A percentile compares a stretch with the other conserved stretches of the same genome.
Conservation (phyloP, 2,113 vertebrate species). For the Tragelaphus buxtoni region DNA sequence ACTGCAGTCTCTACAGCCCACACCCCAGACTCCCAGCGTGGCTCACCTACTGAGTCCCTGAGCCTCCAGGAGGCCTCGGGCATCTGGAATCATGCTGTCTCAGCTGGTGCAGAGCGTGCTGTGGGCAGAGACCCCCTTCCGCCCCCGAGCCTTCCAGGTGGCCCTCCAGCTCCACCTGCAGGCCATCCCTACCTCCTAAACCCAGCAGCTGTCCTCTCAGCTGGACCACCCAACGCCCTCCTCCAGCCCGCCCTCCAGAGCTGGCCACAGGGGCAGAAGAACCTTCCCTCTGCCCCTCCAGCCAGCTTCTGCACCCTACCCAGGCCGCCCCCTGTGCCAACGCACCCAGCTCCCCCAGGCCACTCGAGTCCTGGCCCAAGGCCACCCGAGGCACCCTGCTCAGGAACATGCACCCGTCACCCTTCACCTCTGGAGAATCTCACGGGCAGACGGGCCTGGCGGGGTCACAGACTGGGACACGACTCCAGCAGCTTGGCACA, state of each 20-base stretch:
- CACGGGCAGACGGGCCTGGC: background rate
- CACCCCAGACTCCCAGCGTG: background rate
- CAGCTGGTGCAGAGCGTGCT: background rate
- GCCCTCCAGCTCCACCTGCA: background rate
- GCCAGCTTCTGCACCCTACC: background rate
- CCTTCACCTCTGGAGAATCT: background rate
- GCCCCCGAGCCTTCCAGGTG: accelerated
- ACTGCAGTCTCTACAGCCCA: background rate
- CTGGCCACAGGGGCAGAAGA: background rate
- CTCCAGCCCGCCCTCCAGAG: background rate
- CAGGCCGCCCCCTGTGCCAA: background rate
- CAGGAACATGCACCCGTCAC: background rate
- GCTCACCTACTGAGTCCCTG: accelerated
- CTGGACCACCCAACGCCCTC: background rate
- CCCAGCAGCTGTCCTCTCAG: background rate
- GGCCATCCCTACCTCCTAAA: too few relatives aligned
- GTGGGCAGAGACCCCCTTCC: background rate
- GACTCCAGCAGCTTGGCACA: background rate
- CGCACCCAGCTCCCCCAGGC: background rate
- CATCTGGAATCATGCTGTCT: too few relatives aligned
- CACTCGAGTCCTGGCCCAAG: background rate
- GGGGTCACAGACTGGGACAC: background rate
- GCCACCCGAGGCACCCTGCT: background rate
- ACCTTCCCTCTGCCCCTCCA: background rate
- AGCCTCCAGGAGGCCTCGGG: background rate